Percentiles rank a stretch among this genome's conserved stretches.
Conservation (phyloP, 2,797 vertebrate genomes). For the Clarias fuscus region DNA sequence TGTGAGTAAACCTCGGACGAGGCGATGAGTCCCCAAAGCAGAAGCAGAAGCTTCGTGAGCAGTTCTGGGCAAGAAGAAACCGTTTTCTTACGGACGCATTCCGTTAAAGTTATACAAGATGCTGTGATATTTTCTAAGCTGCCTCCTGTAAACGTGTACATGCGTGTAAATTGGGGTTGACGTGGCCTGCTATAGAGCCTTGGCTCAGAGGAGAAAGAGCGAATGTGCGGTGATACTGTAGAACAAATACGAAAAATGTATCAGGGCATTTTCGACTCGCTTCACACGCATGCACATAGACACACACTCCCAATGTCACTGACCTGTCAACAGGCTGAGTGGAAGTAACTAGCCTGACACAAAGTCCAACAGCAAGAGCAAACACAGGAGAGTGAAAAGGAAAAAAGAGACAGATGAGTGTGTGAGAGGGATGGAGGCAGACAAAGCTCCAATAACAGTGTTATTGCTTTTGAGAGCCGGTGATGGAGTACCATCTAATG, state of each 20-base stretch:
- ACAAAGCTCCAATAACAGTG: slow-evolving; percentile 43
- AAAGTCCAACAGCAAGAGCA: slow-evolving; percentile 48
- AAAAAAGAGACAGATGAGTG: slow-evolving; percentile 13
- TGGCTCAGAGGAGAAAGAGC: slow-evolving; percentile 16
- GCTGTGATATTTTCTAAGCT: slow-evolving; percentile 58
- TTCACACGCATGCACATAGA: background rate
- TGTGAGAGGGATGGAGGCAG: slow-evolving; percentile 5
- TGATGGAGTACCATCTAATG: slow-evolving; percentile 48
- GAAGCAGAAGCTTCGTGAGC: background rate
- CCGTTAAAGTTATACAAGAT: slow-evolving; percentile 45
- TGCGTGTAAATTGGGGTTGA: background rate
- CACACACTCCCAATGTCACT: slow-evolving; percentile 58
- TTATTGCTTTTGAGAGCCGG: slow-evolving; percentile 48
- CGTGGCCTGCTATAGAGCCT: background rate
- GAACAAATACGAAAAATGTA: slow-evolving; percentile 41
- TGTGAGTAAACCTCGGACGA: background rate
- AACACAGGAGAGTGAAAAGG: slow-evolving; percentile 39
- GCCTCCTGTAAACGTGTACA: slow-evolving; percentile 57
- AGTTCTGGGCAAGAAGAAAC: background rate
- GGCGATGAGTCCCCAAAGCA: background rate
- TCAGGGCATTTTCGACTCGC: slow-evolving; percentile 32
- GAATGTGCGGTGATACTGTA: slow-evolving; percentile 23
- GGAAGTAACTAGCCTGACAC: slow-evolving; percentile 47
- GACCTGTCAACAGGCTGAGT: slow-evolving; percentile 52
- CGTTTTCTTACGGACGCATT: background rate